These are phyloP conservation scores for Glyptemys insculpta DNA, from an alignment of 2,797 vertebrate species.

Conservation along the genomic window DNA sequence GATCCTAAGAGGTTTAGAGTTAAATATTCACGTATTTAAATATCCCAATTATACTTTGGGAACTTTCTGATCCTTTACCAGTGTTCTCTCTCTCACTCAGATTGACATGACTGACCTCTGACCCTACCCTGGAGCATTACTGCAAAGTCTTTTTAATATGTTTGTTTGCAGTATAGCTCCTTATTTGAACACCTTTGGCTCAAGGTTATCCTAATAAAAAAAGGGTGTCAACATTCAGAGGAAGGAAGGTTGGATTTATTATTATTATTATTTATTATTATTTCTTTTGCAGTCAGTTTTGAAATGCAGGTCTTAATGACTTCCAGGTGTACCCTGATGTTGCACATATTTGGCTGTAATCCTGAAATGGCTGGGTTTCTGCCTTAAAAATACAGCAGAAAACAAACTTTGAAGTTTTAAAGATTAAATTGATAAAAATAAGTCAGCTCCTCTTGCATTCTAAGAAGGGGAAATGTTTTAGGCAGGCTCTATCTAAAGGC, in stretches of 20 bases:
- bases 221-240: conserved; percentile 74
- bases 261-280: neutral
- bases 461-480: conserved; percentile 63
- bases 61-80: conserved; percentile 30
- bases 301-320: conserved; percentile 83
- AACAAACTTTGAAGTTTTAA: conserved; percentile 83
- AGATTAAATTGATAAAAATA: conserved; percentile 75
- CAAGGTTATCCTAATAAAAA: conserved; percentile 73
- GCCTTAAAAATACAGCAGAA: conserved; percentile 84
- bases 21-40: conserved; percentile 5
- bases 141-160: conserved; percentile 65
- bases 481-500: conserved; percentile 34
- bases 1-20: neutral
- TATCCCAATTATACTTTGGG: neutral
- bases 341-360: conserved; percentile 74
- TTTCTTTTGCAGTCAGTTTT: conserved; percentile 51
- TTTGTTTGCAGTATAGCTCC: conserved; percentile 75
- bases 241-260: conserved; percentile 60
- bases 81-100: conserved; percentile 54
- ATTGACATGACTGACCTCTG: conserved; percentile 56
- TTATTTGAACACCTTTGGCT: conserved; percentile 77
- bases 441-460: conserved; percentile 47
- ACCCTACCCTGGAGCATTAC: conserved; percentile 52
- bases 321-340: conserved; percentile 86
- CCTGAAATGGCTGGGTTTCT: conserved; percentile 81